Evolutionary conservation across 2,113 vertebrate genomes (phyloP).

Genomic region (Tetrao urogallus): DNA sequence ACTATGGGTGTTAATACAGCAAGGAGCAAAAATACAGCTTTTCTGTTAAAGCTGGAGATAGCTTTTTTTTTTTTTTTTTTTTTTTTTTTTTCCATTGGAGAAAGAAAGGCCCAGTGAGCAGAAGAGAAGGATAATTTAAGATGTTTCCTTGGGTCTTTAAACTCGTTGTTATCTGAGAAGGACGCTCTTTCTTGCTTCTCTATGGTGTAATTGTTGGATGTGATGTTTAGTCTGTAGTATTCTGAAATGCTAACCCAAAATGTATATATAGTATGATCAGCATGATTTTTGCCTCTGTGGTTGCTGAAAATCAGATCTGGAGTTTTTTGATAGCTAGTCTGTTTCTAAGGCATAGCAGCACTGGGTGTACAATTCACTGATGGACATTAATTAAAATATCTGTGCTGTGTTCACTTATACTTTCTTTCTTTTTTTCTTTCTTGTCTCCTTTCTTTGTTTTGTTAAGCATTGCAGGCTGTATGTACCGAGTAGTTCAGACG

Average conservation of each 20-base stretch:
- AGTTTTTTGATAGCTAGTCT: neutral
- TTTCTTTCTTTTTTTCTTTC: slow-evolving; percentile 25
- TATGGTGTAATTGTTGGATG: neutral
- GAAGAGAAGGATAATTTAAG: neutral
- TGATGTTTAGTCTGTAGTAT: neutral
- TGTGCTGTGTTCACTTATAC: neutral
- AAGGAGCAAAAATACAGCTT: neutral
- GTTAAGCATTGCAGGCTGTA: slow-evolving; percentile 86
- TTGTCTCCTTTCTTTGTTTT: slow-evolving; percentile 48
- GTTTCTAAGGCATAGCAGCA: neutral
- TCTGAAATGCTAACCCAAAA: neutral
- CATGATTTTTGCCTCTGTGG: neutral
- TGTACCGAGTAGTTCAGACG: slow-evolving; percentile 88
- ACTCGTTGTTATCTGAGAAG: neutral
- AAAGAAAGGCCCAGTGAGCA: neutral
- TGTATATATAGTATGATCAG: accelerated
- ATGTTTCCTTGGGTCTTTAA: neutral
- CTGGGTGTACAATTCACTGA: neutral
- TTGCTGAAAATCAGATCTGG: neutral
- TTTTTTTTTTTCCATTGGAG: neutral
- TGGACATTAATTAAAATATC: neutral
- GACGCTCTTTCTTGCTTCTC: neutral
- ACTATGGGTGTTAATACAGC: neutral
- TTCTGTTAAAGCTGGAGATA: neutral
- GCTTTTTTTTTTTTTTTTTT: neutral